These are phyloP conservation scores for Tachina fera DNA, from an alignment of 2,888 invertebrate genomes.

Conservation along the genomic window DNA sequence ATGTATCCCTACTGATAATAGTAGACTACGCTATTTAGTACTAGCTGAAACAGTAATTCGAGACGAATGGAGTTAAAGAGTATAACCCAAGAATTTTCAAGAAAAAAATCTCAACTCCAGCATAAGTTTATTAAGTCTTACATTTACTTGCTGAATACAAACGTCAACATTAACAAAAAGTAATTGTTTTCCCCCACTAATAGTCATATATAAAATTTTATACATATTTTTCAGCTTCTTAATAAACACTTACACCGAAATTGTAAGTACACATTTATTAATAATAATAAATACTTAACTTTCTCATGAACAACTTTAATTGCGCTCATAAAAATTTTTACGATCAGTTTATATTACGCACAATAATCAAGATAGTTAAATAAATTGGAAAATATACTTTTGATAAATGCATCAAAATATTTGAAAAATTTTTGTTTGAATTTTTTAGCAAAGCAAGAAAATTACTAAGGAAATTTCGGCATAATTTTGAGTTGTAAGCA, in stretches of 20 bases:
- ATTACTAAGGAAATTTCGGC: neutral
- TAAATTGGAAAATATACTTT: neutral
- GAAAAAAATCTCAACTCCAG: no score
- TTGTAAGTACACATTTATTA: neutral
- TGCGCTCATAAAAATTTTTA: slow-evolving; percentile 3
- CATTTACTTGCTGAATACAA: neutral
- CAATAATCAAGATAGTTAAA: slow-evolving; percentile 16
- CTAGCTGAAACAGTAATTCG: no score
- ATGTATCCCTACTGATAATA: neutral
- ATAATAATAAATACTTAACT: slow-evolving; percentile 4
- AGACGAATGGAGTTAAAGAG: no score
- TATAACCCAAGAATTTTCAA: no score
- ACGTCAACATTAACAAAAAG: neutral
- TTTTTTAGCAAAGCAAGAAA: neutral
- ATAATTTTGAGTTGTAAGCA: no score
- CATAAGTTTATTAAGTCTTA: neutral
- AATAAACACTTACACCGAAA: slow-evolving; percentile 14
- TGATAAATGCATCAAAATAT: neutral
- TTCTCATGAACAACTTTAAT: neutral
- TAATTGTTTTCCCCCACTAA: neutral
- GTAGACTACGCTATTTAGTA: no score
- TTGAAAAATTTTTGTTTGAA: neutral
- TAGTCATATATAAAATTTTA: neutral
- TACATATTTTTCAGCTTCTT: slow-evolving; percentile 10
- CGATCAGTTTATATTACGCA: neutral